Percentiles rank a stretch among this genome's conserved stretches.
Conservation (phyloP, 1,140 invertebrate genomes). For the Zophobas atratus region DNA sequence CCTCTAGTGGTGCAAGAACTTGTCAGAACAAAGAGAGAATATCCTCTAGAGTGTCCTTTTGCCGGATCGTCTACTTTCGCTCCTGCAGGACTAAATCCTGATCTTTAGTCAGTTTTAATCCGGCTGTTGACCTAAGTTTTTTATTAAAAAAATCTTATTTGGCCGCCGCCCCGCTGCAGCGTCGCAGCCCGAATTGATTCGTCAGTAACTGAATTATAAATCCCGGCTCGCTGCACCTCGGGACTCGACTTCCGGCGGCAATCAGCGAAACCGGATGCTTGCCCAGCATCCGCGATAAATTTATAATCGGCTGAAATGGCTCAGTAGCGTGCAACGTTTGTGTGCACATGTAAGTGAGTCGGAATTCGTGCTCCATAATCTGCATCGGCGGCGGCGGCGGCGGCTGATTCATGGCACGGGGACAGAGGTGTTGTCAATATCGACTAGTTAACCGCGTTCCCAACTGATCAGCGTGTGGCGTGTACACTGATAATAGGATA, state of each 20-base stretch:
- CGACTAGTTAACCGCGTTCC: slow-evolving; percentile 15
- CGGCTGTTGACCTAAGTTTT: background rate
- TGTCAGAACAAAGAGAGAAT: no score
- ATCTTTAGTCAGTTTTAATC: no score
- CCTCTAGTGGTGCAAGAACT: no score
- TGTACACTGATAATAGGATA: slow-evolving; percentile 33
- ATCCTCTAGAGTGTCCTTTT: no score
- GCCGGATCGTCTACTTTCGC: no score
- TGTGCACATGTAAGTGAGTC: slow-evolving; percentile 37
- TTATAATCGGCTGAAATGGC: slow-evolving; percentile 57
- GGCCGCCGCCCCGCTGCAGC: slow-evolving; percentile 1
- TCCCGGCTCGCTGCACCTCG: slow-evolving; percentile 57
- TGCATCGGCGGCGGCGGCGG: background rate
- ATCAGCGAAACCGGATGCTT: slow-evolving; percentile 59
- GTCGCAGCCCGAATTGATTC: slow-evolving; percentile 54
- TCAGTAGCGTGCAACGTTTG: slow-evolving; percentile 39
- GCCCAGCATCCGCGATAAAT: slow-evolving; percentile 59
- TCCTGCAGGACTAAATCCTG: no score
- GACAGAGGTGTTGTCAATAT: slow-evolving; percentile 43
- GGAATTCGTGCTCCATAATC: slow-evolving; percentile 30
- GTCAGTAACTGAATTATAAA: slow-evolving; percentile 59
- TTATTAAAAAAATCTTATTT: background rate
- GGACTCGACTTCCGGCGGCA: slow-evolving; percentile 57
- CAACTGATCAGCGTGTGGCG: slow-evolving; percentile 23
- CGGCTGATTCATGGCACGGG: slow-evolving; percentile 25